phyloP scores from a whole-genome alignment of 2,113 vertebrate genomes.

The Protomyctophum bolini region DNA sequence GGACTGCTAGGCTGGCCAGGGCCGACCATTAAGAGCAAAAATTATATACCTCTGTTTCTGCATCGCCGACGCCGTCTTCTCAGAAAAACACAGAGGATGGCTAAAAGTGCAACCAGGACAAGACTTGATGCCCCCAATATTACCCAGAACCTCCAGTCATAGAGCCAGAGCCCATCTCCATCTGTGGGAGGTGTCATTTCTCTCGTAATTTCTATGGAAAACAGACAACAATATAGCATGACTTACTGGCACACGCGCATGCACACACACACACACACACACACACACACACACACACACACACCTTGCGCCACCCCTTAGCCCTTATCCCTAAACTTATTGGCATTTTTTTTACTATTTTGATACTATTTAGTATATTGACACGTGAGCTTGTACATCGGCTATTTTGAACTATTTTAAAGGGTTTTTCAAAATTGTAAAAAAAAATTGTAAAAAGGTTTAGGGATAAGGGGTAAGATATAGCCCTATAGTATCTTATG shows the following conservation, averaged over 20 bases:
- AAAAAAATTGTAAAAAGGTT: too few relatives aligned
- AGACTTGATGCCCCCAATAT: not conserved
- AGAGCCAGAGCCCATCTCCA: fast-evolving
- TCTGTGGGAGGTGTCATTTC: not conserved
- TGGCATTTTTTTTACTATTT: too few relatives aligned
- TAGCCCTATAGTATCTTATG: too few relatives aligned
- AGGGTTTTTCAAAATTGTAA: too few relatives aligned
- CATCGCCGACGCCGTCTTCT: not conserved
- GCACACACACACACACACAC: not conserved
- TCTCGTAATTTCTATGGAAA: constrained; percentile 22
- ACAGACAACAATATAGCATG: not conserved
- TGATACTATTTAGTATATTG: too few relatives aligned
- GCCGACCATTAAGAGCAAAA: not conserved
- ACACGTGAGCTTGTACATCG: too few relatives aligned
- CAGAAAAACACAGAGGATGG: constrained; percentile 3
- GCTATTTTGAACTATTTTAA: too few relatives aligned
- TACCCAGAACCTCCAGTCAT: constrained; percentile 32
- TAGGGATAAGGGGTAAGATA: too few relatives aligned
- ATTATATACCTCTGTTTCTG: constrained; percentile 43
- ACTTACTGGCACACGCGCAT: not conserved
- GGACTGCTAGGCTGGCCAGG: too few relatives aligned
- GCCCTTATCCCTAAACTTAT: too few relatives aligned
- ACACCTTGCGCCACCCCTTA: too few relatives aligned
- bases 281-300: not conserved
- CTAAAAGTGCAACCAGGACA: constrained; percentile 33